Evolutionary conservation across 1,140 invertebrate species (phyloP).

Genomic region (Megalopta genalis): DNA sequence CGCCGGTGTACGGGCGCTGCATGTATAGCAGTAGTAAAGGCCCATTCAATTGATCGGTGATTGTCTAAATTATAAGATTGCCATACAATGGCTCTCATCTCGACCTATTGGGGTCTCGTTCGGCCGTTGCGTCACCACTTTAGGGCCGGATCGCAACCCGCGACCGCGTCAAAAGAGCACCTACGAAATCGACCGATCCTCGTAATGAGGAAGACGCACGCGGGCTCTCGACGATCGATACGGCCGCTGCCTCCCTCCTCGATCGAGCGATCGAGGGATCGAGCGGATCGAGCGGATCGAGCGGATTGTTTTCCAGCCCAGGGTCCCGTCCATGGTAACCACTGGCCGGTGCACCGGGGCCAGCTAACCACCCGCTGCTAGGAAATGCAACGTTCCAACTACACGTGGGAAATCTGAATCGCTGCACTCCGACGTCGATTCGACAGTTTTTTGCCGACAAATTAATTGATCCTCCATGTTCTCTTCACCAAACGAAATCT

Average conservation of each 20-base stretch:
- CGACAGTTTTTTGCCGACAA: background rate
- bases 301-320: background rate
- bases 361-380: constrained; percentile 54
- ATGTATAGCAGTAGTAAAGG: constrained; percentile 80
- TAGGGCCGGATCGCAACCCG: constrained; percentile 74
- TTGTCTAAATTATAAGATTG: constrained; percentile 82
- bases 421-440: background rate
- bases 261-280: background rate
- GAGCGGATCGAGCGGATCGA: background rate
- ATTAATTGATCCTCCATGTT: background rate
- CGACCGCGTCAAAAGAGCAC: constrained; percentile 68
- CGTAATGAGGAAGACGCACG: constrained; percentile 48
- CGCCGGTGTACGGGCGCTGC: constrained; percentile 75
- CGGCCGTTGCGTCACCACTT: constrained; percentile 79
- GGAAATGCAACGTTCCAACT: constrained; percentile 41
- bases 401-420: constrained; percentile 58
- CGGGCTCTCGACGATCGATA: constrained; percentile 22
- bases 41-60: constrained; percentile 81
- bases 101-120: constrained; percentile 80
- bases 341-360: constrained; percentile 47
- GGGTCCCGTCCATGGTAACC: constrained; percentile 57
- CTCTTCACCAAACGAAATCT: background rate
- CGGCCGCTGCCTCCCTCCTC: background rate
- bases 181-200: constrained; percentile 62
- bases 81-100: constrained; percentile 81